Percentiles rank a stretch among this genome's conserved stretches.
Conservation (phyloP, 2,113 vertebrate genomes). For the Eclectus roratus region DNA sequence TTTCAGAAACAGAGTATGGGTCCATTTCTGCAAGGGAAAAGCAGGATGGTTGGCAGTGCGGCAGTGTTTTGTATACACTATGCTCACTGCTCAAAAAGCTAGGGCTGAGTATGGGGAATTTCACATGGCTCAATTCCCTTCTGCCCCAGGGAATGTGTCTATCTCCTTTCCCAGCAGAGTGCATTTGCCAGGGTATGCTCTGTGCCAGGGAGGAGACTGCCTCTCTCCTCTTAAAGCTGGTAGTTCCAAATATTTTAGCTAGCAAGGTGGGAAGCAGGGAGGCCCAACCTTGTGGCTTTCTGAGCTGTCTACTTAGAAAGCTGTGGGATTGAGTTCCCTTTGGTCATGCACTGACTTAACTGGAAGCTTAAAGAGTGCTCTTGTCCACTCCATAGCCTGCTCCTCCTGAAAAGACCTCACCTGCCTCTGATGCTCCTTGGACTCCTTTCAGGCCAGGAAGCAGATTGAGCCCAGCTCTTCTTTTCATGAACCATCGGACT, state of each 20-base stretch:
- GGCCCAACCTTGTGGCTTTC: neutral
- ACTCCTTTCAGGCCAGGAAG: neutral
- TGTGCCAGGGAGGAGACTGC: neutral
- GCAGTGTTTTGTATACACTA: neutral
- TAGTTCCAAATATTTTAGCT: neutral
- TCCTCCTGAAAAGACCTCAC: neutral
- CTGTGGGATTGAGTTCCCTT: neutral
- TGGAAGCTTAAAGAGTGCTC: neutral
- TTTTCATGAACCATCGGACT: neutral
- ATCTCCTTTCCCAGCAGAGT: neutral
- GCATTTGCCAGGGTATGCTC: neutral
- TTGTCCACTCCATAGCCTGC: neutral
- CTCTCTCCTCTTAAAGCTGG: neutral
- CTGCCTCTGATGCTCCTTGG: neutral
- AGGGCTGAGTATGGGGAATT: neutral
- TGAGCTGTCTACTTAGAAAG: neutral
- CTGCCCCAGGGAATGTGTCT: neutral
- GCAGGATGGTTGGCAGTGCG: slow-evolving; percentile 10
- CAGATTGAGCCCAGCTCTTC: neutral
- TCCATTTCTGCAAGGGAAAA: slow-evolving; percentile 6
- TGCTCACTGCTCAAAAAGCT: neutral
- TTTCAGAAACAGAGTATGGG: slow-evolving; percentile 9
- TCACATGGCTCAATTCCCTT: slow-evolving; percentile 34
- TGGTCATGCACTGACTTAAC: fast-evolving
- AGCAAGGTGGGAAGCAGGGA: neutral